These are phyloP conservation scores for Chlorodrepanis virens DNA, from an alignment of 2,113 vertebrate species.

Conservation along the genomic window DNA sequence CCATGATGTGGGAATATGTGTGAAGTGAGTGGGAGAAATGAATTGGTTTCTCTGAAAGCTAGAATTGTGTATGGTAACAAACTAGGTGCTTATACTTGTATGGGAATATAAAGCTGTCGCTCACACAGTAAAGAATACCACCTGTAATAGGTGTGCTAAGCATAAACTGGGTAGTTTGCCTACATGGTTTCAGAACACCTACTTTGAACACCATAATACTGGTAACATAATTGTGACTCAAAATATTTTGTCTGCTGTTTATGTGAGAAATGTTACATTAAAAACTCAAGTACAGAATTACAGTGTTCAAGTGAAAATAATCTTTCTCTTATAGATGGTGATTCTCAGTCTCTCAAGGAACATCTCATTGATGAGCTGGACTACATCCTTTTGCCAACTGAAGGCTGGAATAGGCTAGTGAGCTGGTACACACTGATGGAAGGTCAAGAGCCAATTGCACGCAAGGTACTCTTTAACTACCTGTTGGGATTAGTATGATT, in stretches of 20 bases:
- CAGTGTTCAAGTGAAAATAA: background rate
- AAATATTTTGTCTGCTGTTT: background rate
- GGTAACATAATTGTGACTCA: background rate
- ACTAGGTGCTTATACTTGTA: background rate
- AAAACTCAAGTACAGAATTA: background rate
- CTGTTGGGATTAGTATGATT: background rate
- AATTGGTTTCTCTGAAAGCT: background rate
- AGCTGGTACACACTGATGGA: slow-evolving; percentile 95
- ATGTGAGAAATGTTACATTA: background rate
- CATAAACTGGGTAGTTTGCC: background rate
- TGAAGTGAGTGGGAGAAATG: background rate
- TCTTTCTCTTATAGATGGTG: slow-evolving; percentile 81
- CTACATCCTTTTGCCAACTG: slow-evolving; percentile 95
- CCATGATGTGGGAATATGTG: background rate
- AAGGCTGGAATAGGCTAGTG: slow-evolving; percentile 97
- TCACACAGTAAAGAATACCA: background rate
- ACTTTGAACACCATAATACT: background rate
- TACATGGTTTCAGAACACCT: background rate
- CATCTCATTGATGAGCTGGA: slow-evolving; percentile 99
- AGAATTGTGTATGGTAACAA: background rate
- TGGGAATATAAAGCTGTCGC: background rate
- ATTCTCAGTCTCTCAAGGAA: slow-evolving; percentile 93
- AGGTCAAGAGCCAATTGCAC: slow-evolving; percentile 92
- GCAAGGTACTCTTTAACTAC: slow-evolving; percentile 81
- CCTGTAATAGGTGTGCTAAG: background rate